These are phyloP conservation scores for Istiophorus platypterus DNA, from an alignment of 2,113 vertebrate genomes.

Conservation along the genomic window DNA sequence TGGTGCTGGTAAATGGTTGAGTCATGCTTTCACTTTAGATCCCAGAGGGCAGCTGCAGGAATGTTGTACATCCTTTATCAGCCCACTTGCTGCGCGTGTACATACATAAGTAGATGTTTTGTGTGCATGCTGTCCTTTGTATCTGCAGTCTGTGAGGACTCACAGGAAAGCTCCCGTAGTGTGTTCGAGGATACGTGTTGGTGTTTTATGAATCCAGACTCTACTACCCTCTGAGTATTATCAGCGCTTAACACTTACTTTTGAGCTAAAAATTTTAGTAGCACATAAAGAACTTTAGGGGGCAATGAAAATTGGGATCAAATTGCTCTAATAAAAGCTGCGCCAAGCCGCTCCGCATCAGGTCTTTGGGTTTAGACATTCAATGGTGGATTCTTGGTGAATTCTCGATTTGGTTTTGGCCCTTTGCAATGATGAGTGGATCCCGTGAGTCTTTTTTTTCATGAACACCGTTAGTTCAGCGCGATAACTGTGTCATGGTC, in stretches of 20 bases:
- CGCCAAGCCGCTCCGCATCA: too few species aligned
- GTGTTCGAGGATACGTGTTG: conserved; percentile 17
- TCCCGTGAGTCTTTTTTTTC: too few species aligned
- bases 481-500: too few species aligned
- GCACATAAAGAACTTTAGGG: too few species aligned
- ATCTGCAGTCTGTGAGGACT: conserved; percentile 21
- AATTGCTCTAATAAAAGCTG: too few species aligned
- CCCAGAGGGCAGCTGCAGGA: conserved; percentile 50
- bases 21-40: conserved; percentile 56
- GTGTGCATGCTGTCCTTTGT: not conserved
- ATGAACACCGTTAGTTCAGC: too few species aligned
- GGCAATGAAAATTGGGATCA: too few species aligned
- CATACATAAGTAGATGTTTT: conserved; percentile 26
- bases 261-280: too few species aligned
- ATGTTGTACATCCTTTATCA: conserved; percentile 40
- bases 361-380: too few species aligned
- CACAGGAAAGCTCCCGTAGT: not conserved
- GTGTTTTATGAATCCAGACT: conserved; percentile 20
- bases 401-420: too few species aligned
- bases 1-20: conserved; percentile 58
- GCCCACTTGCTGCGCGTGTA: conserved; percentile 31
- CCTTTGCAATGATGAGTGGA: too few species aligned
- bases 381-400: too few species aligned
- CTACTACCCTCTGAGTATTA: not conserved
- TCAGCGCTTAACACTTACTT: not conserved